Percentiles rank a stretch among this genome's conserved stretches.
phyloP scores from a whole-genome alignment of 2,113 vertebrate species.

The Callionymus lyra region DNA sequence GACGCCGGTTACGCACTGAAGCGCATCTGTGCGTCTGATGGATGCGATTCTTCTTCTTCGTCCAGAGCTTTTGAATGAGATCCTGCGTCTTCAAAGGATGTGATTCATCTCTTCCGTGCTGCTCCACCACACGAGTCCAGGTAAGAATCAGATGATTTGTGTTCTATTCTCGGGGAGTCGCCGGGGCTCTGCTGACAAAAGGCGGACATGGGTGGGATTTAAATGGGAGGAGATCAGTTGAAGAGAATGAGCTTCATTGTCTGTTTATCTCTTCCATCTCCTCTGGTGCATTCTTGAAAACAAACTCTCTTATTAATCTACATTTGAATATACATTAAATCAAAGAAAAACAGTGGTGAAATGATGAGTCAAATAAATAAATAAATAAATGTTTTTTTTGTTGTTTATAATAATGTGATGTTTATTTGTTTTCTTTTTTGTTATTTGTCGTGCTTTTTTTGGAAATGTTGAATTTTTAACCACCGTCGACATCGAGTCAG shows the following conservation, averaged over 20 bases:
- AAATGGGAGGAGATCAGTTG: constrained; percentile 63
- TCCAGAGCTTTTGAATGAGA: background rate
- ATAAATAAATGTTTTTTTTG: no score
- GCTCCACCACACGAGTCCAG: constrained; percentile 5
- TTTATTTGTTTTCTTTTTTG: no score
- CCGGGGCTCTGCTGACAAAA: constrained; percentile 47
- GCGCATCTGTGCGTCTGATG: constrained; percentile 50
- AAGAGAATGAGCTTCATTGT: constrained; percentile 35
- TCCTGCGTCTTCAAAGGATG: background rate
- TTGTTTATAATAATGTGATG: no score
- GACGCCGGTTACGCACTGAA: constrained; percentile 20
- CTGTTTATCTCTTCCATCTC: background rate
- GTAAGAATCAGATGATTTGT: constrained; percentile 24
- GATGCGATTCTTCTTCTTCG: constrained; percentile 6
- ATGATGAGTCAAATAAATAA: no score
- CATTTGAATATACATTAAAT: no score
- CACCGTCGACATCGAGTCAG: no score
- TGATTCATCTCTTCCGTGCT: background rate
- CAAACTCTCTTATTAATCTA: no score
- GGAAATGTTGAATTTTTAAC: no score
- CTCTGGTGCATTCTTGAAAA: constrained; percentile 3
- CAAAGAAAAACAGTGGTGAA: background rate
- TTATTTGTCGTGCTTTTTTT: no score
- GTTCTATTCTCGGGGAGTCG: background rate
- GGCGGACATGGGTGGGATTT: constrained; percentile 63